Evolutionary conservation across 2,888 invertebrate species (phyloP).

Genomic region (Cenopis cana): DNA sequence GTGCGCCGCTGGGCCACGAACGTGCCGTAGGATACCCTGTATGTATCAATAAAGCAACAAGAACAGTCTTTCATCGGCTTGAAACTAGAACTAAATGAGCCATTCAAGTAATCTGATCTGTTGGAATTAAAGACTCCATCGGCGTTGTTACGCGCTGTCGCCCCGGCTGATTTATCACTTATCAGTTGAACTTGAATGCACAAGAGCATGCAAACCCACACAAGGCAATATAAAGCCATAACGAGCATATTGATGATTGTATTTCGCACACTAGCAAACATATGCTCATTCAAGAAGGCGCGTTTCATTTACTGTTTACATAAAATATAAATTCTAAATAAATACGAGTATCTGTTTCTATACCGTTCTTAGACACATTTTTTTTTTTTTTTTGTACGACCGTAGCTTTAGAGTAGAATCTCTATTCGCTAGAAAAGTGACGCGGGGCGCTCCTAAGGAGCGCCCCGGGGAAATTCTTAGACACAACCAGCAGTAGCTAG

Average conservation of each 20-base stretch:
- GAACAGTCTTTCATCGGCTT: slow-evolving; percentile 29
- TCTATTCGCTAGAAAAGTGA: too few species aligned
- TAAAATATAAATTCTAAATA: too few species aligned
- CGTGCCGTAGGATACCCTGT: too few species aligned
- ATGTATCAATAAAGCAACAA: slow-evolving; percentile 10
- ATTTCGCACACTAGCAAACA: slow-evolving; percentile 8
- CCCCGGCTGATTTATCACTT: slow-evolving; percentile 36
- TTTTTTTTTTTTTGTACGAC: too few species aligned
- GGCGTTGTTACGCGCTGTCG: slow-evolving; percentile 32
- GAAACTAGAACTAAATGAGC: slow-evolving; percentile 49
- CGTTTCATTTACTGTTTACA: too few species aligned
- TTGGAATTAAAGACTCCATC: slow-evolving; percentile 42
- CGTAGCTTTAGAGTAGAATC: too few species aligned
- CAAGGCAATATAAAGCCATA: slow-evolving; percentile 6
- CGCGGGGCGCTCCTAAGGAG: too few species aligned
- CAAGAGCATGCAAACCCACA: slow-evolving; percentile 12
- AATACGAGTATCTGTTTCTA: too few species aligned
- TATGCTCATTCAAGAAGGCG: not conserved
- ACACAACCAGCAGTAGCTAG: too few species aligned
- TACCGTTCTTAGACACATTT: too few species aligned
- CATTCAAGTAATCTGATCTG: slow-evolving; percentile 44
- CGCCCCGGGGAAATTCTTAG: too few species aligned
- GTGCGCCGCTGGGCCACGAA: too few species aligned
- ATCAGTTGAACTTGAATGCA: slow-evolving; percentile 25
- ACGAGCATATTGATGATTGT: slow-evolving; percentile 1